phyloP scores from a whole-genome alignment of 2,888 invertebrate genomes.

The Sphaerophoria taeniata region DNA sequence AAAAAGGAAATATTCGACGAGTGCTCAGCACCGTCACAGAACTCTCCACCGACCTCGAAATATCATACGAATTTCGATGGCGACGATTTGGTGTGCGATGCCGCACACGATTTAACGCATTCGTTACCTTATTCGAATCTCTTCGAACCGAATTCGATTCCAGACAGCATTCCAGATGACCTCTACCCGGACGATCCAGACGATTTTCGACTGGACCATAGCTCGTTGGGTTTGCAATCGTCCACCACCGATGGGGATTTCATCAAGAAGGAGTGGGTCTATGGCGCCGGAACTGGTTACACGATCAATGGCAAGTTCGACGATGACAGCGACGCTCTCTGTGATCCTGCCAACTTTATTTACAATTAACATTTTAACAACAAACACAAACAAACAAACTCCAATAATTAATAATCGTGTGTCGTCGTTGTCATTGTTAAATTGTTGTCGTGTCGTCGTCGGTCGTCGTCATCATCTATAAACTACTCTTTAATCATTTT shows the following conservation, averaged over 20 bases:
- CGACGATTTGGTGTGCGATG: constrained; percentile 79
- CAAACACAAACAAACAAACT: not conserved
- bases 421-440: not conserved
- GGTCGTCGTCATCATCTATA: too few species aligned
- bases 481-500: too few species aligned
- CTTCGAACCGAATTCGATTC: constrained; percentile 82
- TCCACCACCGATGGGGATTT: constrained; percentile 82
- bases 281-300: constrained; percentile 80
- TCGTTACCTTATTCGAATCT: constrained; percentile 82
- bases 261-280: constrained; percentile 82
- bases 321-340: constrained; percentile 81
- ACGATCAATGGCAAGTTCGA: constrained; percentile 82
- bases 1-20: constrained; percentile 82
- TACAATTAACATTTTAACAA: constrained; percentile 78
- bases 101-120: constrained; percentile 81
- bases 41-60: constrained; percentile 82
- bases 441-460: too few species aligned
- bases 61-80: constrained; percentile 82
- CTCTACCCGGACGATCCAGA: constrained; percentile 82
- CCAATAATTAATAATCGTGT: not conserved
- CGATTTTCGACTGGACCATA: constrained; percentile 82
- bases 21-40: constrained; percentile 80
- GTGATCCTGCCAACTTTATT: constrained; percentile 82
- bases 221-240: constrained; percentile 81
- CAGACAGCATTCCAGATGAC: constrained; percentile 82